These are phyloP conservation scores for Agapornis canus DNA, from an alignment of 2,797 vertebrate species.

Conservation along the genomic window DNA sequence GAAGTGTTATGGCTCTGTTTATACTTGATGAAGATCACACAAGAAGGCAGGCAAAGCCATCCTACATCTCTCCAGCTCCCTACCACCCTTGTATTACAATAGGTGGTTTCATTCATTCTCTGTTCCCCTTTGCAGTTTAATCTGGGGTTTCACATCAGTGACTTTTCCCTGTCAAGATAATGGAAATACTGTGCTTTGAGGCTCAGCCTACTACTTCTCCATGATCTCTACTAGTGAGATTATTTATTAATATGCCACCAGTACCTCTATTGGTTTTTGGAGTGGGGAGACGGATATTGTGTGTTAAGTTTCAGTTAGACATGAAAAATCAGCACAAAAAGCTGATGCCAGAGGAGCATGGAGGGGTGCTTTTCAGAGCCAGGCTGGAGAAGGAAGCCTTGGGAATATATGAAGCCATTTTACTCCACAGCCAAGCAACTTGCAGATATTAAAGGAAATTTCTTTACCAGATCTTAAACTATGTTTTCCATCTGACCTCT, in stretches of 20 bases:
- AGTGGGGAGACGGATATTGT: not conserved
- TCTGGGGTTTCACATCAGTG: not conserved
- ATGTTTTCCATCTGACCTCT: not conserved
- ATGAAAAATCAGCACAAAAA: not conserved
- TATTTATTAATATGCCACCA: not conserved
- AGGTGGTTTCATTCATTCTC: not conserved
- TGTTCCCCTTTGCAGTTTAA: not conserved
- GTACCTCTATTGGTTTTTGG: not conserved
- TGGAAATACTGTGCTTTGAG: not conserved
- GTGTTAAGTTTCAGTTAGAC: not conserved
- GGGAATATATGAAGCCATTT: not conserved
- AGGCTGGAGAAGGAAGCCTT: not conserved
- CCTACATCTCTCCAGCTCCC: not conserved
- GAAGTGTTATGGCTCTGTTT: not conserved
- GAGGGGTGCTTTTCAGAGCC: not conserved
- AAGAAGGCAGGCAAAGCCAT: not conserved
- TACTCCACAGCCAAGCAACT: not conserved
- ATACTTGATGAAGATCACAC: not conserved
- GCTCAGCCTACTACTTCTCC: not conserved
- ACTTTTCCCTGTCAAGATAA: not conserved
- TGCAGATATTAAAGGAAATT: not conserved
- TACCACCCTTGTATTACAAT: not conserved
- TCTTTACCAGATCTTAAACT: not conserved
- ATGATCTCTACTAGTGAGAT: not conserved
- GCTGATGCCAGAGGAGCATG: not conserved